Evolutionary conservation across 2,113 vertebrate genomes (phyloP).

Genomic region (Phaethon lepturus): DNA sequence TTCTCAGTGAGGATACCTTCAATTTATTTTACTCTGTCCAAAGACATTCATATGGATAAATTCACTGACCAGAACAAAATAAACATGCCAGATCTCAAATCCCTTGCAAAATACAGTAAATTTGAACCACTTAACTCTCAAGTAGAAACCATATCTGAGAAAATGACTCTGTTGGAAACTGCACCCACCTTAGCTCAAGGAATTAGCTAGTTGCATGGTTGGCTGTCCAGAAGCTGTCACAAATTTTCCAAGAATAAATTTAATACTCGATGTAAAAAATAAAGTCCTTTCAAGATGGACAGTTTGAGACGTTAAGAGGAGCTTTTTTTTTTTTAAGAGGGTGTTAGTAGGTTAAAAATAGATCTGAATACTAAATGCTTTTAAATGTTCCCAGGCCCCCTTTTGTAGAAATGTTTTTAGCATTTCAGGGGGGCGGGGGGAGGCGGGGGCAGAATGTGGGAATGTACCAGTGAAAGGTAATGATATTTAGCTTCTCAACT

Average conservation of each 20-base stretch:
- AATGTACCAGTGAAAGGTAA: background rate
- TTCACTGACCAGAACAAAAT: background rate
- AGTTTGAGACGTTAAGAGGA: background rate
- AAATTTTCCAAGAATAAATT: background rate
- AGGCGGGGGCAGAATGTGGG: too few species aligned
- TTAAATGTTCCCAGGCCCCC: slow-evolving; percentile 13
- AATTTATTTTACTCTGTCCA: background rate
- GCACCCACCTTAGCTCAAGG: background rate
- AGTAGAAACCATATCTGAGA: background rate
- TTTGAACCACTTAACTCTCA: background rate
- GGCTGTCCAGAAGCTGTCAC: background rate
- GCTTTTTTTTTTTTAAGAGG: background rate
- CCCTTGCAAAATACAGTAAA: background rate
- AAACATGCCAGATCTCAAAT: background rate
- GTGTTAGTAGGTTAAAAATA: slow-evolving; percentile 53
- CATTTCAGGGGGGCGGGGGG: too few species aligned
- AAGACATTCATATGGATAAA: background rate
- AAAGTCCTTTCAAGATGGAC: background rate
- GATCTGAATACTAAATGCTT: slow-evolving; percentile 27
- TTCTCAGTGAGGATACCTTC: background rate
- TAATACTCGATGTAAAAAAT: background rate
- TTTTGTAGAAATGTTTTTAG: slow-evolving; percentile 3
- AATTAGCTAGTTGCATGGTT: background rate
- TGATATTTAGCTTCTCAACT: background rate
- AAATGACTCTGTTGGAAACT: background rate